Conservation (phyloP, 2,113 vertebrate species). For the Columba janthina region DNA sequence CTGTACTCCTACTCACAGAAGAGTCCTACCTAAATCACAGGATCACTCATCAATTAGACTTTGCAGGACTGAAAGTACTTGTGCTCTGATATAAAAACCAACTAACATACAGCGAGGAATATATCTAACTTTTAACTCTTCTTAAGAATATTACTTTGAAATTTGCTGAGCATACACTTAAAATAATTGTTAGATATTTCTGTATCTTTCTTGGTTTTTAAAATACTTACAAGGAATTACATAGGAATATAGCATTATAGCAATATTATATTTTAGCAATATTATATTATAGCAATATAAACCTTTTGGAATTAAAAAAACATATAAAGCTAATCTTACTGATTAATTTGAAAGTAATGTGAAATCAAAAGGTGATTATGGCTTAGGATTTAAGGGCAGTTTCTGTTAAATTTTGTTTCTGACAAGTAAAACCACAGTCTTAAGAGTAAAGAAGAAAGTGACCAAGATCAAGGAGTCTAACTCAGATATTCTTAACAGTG, state of each 20-base stretch:
- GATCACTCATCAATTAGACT: neutral
- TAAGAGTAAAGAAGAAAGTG: neutral
- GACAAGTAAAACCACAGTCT: neutral
- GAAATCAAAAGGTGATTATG: neutral
- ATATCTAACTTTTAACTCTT: neutral
- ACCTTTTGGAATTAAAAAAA: neutral
- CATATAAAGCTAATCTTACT: neutral
- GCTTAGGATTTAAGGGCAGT: neutral
- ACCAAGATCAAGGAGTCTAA: neutral
- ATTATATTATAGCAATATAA: neutral
- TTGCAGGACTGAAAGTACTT: neutral
- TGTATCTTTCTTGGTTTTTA: neutral
- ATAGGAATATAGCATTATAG: neutral
- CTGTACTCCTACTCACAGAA: neutral
- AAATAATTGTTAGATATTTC: neutral
- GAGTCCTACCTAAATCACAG: neutral
- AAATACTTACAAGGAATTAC: neutral
- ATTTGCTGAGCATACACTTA: neutral
- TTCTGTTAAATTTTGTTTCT: constrained; percentile 9
- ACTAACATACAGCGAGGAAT: neutral
- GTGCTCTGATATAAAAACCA: neutral
- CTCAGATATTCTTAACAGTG: neutral
- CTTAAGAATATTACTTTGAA: neutral
- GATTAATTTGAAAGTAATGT: neutral
- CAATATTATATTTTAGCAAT: too few relatives aligned